A percentile compares a stretch with the other conserved stretches of the same genome.
phyloP scores from a whole-genome alignment of 2,888 invertebrate genomes.

The Tenodera sinensis region DNA sequence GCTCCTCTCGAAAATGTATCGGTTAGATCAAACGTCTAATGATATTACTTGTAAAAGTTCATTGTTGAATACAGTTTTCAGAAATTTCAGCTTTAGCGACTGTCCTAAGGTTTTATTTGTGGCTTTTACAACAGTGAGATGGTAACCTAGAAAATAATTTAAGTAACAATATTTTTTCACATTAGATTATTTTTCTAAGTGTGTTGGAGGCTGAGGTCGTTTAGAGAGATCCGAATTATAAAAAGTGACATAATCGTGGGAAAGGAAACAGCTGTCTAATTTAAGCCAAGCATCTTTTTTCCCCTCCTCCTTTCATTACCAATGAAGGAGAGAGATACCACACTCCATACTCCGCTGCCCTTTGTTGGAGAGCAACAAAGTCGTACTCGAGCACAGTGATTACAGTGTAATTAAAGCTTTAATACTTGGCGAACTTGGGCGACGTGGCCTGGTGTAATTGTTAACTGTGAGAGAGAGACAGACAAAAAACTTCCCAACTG shows the following conservation, averaged over 20 bases:
- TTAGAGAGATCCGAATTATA: neutral
- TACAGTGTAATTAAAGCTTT: constrained; percentile 29
- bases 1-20: no score
- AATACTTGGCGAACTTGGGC: constrained; percentile 24
- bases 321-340: neutral
- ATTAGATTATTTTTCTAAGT: neutral
- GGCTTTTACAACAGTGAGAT: neutral
- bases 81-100: no score
- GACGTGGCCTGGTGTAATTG: constrained; percentile 25
- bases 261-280: neutral
- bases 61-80: no score
- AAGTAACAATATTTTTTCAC: neutral
- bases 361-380: neutral
- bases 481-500: neutral
- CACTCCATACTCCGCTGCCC: neutral
- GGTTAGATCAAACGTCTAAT: no score
- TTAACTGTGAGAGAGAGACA: constrained; percentile 11
- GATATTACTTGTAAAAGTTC: no score
- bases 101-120: no score
- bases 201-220: neutral
- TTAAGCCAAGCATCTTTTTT: neutral
- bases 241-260: neutral
- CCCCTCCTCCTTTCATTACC: neutral
- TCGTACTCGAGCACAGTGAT: constrained; percentile 16
- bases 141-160: neutral